Conservation (phyloP, 2,888 invertebrate genomes). For the Kryphioiulus occultus region DNA sequence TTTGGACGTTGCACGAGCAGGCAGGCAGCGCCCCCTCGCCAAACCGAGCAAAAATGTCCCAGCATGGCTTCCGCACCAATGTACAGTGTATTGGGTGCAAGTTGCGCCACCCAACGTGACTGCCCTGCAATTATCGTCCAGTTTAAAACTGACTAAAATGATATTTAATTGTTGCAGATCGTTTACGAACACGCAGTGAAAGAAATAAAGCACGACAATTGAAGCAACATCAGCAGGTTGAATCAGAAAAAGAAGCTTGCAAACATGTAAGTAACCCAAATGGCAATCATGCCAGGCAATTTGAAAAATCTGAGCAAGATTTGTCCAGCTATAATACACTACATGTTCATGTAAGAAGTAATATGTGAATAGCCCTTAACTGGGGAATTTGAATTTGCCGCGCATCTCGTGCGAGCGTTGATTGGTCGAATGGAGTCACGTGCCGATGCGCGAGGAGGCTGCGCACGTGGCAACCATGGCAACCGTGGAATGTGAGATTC, state of each 20-base stretch:
- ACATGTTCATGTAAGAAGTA: too few relatives aligned
- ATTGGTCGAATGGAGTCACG: too few relatives aligned
- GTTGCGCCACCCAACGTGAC: constrained; percentile 10
- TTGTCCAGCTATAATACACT: too few relatives aligned
- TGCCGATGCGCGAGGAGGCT: too few relatives aligned
- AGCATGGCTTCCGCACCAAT: constrained; percentile 10
- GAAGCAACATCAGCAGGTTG: not conserved
- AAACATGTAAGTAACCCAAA: too few relatives aligned
- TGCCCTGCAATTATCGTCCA: not conserved
- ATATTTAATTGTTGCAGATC: not conserved
- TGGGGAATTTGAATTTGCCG: too few relatives aligned
- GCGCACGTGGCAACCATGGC: too few relatives aligned
- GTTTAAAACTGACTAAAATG: not conserved
- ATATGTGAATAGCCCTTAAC: too few relatives aligned
- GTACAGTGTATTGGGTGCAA: not conserved
- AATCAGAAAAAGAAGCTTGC: not conserved
- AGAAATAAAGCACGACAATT: not conserved
- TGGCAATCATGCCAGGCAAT: too few relatives aligned
- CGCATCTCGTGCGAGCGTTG: too few relatives aligned
- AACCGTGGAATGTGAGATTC: too few relatives aligned
- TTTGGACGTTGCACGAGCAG: not conserved
- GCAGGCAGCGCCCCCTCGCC: not conserved
- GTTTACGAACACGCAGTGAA: not conserved
- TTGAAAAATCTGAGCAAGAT: too few relatives aligned
- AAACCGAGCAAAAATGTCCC: not conserved